These are phyloP conservation scores for Andrena camellia DNA, from an alignment of 2,888 invertebrate genomes.

Conservation along the genomic window DNA sequence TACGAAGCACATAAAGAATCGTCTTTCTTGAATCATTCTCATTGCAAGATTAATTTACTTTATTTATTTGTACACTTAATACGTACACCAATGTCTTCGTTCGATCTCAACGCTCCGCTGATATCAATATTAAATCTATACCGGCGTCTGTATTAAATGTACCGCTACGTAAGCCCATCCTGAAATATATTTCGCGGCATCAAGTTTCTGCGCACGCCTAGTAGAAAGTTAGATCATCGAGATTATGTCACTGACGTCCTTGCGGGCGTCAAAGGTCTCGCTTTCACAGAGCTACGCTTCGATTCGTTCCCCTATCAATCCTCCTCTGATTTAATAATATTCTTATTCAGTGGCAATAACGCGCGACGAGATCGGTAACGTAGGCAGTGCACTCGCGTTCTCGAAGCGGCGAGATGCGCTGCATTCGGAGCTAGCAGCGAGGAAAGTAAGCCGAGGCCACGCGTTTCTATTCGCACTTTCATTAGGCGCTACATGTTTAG, in stretches of 20 bases:
- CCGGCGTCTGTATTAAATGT: too few species aligned
- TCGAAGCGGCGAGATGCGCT: slow-evolving; percentile 4
- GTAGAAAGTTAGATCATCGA: slow-evolving; percentile 49
- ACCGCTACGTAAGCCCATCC: background rate
- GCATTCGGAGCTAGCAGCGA: slow-evolving; percentile 23
- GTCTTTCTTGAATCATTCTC: background rate
- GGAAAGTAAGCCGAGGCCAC: slow-evolving; percentile 78
- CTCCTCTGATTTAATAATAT: background rate
- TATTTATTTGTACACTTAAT: background rate
- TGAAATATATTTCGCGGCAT: slow-evolving; percentile 14
- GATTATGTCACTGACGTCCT: slow-evolving; percentile 46
- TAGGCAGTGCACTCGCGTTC: background rate
- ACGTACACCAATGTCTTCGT: background rate
- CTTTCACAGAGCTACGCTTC: slow-evolving; percentile 35
- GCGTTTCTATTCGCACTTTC: slow-evolving; percentile 74
- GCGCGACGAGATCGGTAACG: background rate
- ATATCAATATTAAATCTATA: too few species aligned
- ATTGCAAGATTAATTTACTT: too few species aligned
- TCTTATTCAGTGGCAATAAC: background rate
- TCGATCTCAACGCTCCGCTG: too few species aligned
- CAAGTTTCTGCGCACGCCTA: slow-evolving; percentile 3
- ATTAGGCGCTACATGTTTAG: slow-evolving; percentile 53
- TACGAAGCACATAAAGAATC: slow-evolving; percentile 12
- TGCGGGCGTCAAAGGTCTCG: slow-evolving; percentile 16
- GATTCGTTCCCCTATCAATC: slow-evolving; percentile 5